Evolutionary conservation across 2,113 vertebrate species (phyloP).

Genomic region (Agelaius phoeniceus): DNA sequence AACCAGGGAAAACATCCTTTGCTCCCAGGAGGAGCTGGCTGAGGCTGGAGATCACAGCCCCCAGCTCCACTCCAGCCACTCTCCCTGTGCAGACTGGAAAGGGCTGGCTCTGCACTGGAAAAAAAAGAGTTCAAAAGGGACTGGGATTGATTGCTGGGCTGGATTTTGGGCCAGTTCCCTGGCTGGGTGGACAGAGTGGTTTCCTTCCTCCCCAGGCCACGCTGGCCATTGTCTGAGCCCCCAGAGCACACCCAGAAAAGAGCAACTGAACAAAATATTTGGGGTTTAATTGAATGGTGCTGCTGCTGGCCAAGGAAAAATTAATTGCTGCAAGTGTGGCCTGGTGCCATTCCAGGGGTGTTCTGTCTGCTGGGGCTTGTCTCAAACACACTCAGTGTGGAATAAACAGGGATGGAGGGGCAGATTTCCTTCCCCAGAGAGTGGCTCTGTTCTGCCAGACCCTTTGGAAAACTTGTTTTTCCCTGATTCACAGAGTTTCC

Average conservation of each 20-base stretch:
- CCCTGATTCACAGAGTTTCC: not conserved
- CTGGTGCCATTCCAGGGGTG: not conserved
- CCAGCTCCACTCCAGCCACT: not conserved
- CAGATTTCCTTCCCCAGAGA: not conserved
- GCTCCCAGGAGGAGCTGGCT: not conserved
- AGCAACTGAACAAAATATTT: conserved; percentile 12
- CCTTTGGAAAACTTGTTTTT: not conserved
- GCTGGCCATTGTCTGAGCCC: conserved; percentile 41
- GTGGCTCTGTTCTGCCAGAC: not conserved
- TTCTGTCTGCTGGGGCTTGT: not conserved
- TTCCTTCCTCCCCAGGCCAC: conserved; percentile 46
- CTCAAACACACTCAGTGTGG: not conserved
- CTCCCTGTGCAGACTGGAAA: not conserved
- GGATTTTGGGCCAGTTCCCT: conserved; percentile 9
- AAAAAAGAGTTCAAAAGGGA: conserved; percentile 24
- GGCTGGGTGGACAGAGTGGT: conserved; percentile 26
- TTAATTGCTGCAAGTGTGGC: not conserved
- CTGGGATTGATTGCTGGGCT: not conserved
- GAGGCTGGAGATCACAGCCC: not conserved
- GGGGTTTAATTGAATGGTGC: conserved; percentile 32
- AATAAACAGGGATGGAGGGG: not conserved
- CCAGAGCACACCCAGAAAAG: conserved; percentile 7
- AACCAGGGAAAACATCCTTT: not conserved
- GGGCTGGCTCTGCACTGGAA: not conserved
- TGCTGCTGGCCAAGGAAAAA: not conserved